Percentiles rank a stretch among this genome's conserved stretches.
Conservation (phyloP, 2,888 invertebrate species). For the Eupithecia subumbrata region DNA sequence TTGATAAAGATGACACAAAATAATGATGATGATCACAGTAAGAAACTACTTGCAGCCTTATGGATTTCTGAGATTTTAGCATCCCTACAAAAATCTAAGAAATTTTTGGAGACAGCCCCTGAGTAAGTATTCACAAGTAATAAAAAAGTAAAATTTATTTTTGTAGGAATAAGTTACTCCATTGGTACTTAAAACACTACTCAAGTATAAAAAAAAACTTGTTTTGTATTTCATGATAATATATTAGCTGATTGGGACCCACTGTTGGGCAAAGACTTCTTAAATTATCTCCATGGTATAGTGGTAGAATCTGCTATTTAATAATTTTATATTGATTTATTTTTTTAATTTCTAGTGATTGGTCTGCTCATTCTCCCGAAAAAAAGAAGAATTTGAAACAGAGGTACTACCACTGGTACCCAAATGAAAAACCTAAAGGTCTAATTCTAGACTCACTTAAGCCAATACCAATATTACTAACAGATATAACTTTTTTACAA, state of each 20-base stretch:
- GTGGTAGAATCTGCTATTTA: neutral
- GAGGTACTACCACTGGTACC: slow-evolving; percentile 73
- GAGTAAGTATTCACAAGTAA: neutral
- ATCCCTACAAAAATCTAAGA: slow-evolving; percentile 70
- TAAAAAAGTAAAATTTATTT: neutral
- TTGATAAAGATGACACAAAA: slow-evolving; percentile 72
- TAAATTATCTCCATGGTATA: neutral
- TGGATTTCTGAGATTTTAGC: slow-evolving; percentile 81
- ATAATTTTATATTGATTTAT: slow-evolving; percentile 19
- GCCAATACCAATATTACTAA: slow-evolving; percentile 64
- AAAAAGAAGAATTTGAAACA: slow-evolving; percentile 63
- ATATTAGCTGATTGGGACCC: neutral
- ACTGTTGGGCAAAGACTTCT: neutral
- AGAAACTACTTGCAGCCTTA: slow-evolving; percentile 74
- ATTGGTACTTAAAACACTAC: too few relatives aligned
- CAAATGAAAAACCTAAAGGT: slow-evolving; percentile 61
- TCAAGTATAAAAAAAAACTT: neutral
- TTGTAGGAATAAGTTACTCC: neutral
- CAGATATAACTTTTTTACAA: slow-evolving; percentile 64
- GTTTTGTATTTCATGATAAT: neutral
- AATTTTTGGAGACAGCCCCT: slow-evolving; percentile 56
- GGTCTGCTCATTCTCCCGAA: slow-evolving; percentile 48
- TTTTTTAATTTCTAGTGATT: slow-evolving; percentile 57
- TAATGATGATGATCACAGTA: slow-evolving; percentile 41
- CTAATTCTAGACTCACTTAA: slow-evolving; percentile 69